Evolutionary conservation across 1,140 invertebrate species (phyloP).

Genomic region (Semibalanus balanoides): DNA sequence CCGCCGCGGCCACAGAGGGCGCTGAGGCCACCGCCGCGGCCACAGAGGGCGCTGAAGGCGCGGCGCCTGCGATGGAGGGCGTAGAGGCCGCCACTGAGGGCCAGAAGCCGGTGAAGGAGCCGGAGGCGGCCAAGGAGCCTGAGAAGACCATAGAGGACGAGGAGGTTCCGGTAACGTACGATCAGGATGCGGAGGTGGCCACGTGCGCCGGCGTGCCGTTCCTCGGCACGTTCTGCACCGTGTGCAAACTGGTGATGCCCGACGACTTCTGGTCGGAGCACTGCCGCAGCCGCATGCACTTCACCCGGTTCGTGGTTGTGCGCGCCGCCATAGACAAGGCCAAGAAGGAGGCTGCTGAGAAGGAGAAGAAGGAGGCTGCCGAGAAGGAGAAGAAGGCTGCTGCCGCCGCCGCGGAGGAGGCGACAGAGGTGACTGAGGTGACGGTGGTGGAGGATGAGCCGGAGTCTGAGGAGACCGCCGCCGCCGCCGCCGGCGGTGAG

Average conservation of each 20-base stretch:
- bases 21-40: too few species aligned
- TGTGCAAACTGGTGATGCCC: not conserved
- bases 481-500: not conserved
- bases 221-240: not conserved
- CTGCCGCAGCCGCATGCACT: slow-evolving; percentile 1
- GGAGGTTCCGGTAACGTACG: not conserved
- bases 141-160: not conserved
- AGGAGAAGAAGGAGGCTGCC: not conserved
- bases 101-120: not conserved
- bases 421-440: not conserved
- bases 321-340: not conserved
- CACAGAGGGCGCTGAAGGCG: not conserved
- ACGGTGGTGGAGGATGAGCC: not conserved
- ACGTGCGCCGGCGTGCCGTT: not conserved
- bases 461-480: not conserved
- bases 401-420: not conserved
- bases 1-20: too few species aligned
- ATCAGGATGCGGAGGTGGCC: not conserved
- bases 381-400: not conserved
- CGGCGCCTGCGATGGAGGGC: too few species aligned
- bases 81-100: not conserved
- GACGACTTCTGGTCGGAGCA: not conserved
- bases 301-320: not conserved
- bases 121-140: not conserved
- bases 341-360: not conserved